Base-by-base conservation (phyloP, 2,113 vertebrate genomes). In the Pardalotus punctatus region DNA sequence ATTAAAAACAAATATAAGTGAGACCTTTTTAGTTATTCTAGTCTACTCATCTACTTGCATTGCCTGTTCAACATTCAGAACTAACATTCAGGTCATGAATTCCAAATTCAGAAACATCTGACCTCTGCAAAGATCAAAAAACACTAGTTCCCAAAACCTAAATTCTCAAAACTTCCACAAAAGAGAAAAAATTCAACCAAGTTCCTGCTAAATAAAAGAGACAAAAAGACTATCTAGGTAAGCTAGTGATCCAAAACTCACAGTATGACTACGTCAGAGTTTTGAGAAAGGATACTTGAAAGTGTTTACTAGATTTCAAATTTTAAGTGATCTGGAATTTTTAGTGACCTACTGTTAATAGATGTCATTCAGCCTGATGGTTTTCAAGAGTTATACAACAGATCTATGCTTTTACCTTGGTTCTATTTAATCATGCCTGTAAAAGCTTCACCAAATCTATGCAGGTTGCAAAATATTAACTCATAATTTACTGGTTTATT, bases 1-100 rank as follows among this genome's bases (percentile, higher is more conserved):
- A 57, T 38, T 36, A 8, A 35, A 56, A 54, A 17, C 2, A 38
- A 31, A n/a, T 12, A 16, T 4, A 69, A 79, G 4, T 0, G 0
- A 61, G 14, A 25, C 5, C 12, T 69, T 82, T 61, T 67, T 8
- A 76, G 25, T 33, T 76, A 36, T n/a, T 76, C 28, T 19, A 71
- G 33, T 28, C 8, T 67, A 42, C 6, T 54, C 20, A 18, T 8
- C 31, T 27, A 47, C 5, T 38, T 61, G 20, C 23, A 66, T 16
- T 54, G 84, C 7, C 16, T 84, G 25, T n/a, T 54, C 23, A 84
- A 56, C 24, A 29, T 65, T 77, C 36, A 53, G 22, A 88, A 45
- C 3, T 61, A 78, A 78, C 0, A 72, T 17, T 36, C 16, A 67
- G 10, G 80, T 50, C 15, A 65, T 61, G 35, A 51, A 87, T 43